Base-by-base conservation (phyloP, 2,113 vertebrate species). In the Cathartes aura region DNA sequence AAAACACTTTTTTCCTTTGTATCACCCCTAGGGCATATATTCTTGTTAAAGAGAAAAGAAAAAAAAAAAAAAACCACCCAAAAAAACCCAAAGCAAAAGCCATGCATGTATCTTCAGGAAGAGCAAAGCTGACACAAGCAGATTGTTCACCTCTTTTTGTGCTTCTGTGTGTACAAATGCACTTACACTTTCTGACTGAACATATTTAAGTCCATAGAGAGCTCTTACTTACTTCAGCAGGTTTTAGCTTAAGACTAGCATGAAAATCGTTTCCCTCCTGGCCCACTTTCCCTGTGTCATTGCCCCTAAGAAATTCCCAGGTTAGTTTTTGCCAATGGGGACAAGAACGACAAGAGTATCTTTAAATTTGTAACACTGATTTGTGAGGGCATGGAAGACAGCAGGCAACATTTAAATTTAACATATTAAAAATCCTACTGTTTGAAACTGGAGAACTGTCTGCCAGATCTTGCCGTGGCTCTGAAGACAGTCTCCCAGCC, bases 51-150 rank as follows among this genome's bases (percentile, higher is more conserved):
- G 26, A 23, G 23, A 12, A 26, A 34, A 47, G 3, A 12, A 18
- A 63, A 15, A 42, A 60, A 20, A 18, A 38, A 22, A 9, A 9
- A 2, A n/a, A n/a, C n/a, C n/a, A n/a, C n/a, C n/a, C 12, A 40
- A 40, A 18, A 9, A 24, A 6, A 8, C 24, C 11, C 12, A 75
- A 63, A 52, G 63, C 16, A 64, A 72, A 82, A 86, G 32, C 27
- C 63, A 36, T 20, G 36, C 3, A 2, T 2, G 8, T 36, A 42
- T 52, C 60, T 89, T 79, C n/a, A 59, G 81, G 43, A 84, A 71
- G 13, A 87, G 42, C 73, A 95, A 68, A 96, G 87, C 89, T 94
- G 95, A 94, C 75, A 90, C 60, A 90, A 94, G 75, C 75, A 93
- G 43, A 79, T 43, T 40, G n/a, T 55, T 89, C 42, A 6, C 32